Conservation (phyloP, 2,888 invertebrate genomes). For the Molorchus minor region DNA sequence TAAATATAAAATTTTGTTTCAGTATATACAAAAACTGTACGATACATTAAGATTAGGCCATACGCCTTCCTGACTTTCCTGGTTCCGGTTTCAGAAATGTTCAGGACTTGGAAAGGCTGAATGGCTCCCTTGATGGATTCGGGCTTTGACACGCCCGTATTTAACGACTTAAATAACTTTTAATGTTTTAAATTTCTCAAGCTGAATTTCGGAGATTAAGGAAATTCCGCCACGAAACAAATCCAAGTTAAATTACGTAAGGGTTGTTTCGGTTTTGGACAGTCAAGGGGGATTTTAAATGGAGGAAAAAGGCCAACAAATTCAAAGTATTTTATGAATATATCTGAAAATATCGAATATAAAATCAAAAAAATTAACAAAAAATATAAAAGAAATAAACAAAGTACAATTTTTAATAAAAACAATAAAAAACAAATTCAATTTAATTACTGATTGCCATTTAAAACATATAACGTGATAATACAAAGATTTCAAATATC, state of each 20-base stretch:
- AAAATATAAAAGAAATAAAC: too few relatives aligned
- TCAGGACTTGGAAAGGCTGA: constrained; percentile 39
- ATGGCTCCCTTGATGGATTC: constrained; percentile 51
- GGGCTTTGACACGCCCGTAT: constrained; percentile 41
- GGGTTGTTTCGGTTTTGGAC: neutral
- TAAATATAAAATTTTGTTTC: constrained; percentile 4
- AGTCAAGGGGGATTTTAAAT: neutral
- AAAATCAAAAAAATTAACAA: too few relatives aligned
- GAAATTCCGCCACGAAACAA: constrained; percentile 20
- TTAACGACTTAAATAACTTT: constrained; percentile 50
- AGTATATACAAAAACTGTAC: constrained; percentile 36
- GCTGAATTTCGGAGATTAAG: constrained; percentile 29
- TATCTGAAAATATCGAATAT: too few relatives aligned
- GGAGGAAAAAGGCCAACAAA: neutral
- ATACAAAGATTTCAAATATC: too few relatives aligned
- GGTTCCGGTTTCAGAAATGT: constrained; percentile 46
- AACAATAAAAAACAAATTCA: too few relatives aligned
- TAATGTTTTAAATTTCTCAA: constrained; percentile 42
- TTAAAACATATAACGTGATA: too few relatives aligned
- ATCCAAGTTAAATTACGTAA: constrained; percentile 10
- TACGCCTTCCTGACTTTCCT: constrained; percentile 53
- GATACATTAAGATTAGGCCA: constrained; percentile 53
- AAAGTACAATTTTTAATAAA: too few relatives aligned
- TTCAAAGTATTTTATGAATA: too few relatives aligned
- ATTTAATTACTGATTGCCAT: too few relatives aligned